Percentiles rank a stretch among this genome's conserved stretches.
These are phyloP conservation scores for Drosophila lacicola DNA, from an alignment of 2,888 invertebrate species.

Conservation along the genomic window DNA sequence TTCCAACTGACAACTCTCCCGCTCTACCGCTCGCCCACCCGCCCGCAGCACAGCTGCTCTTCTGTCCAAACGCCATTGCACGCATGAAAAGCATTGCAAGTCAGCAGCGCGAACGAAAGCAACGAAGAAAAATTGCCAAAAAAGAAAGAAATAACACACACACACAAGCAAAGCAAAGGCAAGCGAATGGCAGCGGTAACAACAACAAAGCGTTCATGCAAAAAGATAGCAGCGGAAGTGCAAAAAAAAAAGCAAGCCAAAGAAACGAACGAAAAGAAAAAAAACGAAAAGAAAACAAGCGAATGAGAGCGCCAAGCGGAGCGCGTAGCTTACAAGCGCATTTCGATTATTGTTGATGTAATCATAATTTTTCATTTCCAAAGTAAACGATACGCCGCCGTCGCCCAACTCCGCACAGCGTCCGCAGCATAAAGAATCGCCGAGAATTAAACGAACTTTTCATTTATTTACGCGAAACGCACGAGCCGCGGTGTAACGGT, in stretches of 20 bases:
- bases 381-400: slow-evolving; percentile 70
- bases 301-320: slow-evolving; percentile 18
- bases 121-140: slow-evolving; percentile 77
- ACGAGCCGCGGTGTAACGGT: slow-evolving; percentile 39
- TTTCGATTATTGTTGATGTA: slow-evolving; percentile 81
- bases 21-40: not conserved
- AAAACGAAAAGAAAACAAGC: not conserved
- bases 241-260: slow-evolving; percentile 20
- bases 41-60: not conserved
- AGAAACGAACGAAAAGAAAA: slow-evolving; percentile 7
- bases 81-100: slow-evolving; percentile 77
- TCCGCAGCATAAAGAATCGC: slow-evolving; percentile 62
- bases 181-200: slow-evolving; percentile 23
- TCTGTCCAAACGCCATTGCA: slow-evolving; percentile 47
- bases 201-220: slow-evolving; percentile 52
- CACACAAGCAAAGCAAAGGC: slow-evolving; percentile 15
- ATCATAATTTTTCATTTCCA: slow-evolving; percentile 81
- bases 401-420: not conserved
- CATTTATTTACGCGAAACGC: slow-evolving; percentile 76
- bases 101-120: slow-evolving; percentile 68
- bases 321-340: slow-evolving; percentile 77
- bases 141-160: slow-evolving; percentile 30
- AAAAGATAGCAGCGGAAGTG: slow-evolving; percentile 58
- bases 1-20: not conserved
- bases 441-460: slow-evolving; percentile 76